Evolutionary conservation across 2,888 invertebrate species (phyloP).

Genomic region (Sisyra terminalis): DNA sequence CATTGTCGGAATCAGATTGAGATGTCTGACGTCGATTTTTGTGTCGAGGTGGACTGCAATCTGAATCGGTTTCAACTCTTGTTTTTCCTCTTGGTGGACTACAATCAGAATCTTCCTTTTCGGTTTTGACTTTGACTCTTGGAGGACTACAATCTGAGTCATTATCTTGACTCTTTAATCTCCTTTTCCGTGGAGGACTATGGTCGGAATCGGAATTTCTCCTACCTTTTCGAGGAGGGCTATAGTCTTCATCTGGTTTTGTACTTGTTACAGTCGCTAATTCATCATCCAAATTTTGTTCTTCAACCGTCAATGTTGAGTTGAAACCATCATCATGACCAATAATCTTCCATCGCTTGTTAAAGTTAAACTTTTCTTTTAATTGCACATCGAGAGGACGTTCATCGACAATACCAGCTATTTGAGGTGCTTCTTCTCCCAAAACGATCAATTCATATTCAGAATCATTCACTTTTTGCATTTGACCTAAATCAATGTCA

Average conservation of each 20-base stretch:
- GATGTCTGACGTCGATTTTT: conserved; percentile 6
- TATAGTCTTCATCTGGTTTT: conserved; percentile 19
- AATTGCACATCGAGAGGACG: conserved; percentile 42
- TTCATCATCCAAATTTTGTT: conserved; percentile 14
- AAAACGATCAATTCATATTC: conserved; percentile 49
- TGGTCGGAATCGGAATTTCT: conserved; percentile 7
- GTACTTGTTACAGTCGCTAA: conserved; percentile 1
- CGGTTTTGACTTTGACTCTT: conserved; percentile 18
- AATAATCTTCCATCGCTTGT: conserved; percentile 11
- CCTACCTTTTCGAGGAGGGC: conserved; percentile 23
- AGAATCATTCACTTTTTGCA: conserved; percentile 41
- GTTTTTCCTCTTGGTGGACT: conserved; percentile 17
- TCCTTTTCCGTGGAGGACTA: conserved; percentile 8
- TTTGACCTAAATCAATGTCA: conserved; percentile 48
- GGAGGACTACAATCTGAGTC: conserved; percentile 17
- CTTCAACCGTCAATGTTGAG: conserved; percentile 29
- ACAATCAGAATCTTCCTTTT: conserved; percentile 17
- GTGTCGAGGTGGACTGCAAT: conserved; percentile 21
- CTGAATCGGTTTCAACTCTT: conserved; percentile 15
- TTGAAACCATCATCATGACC: conserved; percentile 30
- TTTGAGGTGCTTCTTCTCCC: conserved; percentile 80
- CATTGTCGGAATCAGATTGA: conserved; percentile 12
- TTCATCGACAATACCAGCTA: conserved; percentile 78
- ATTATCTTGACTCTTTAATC: conserved; percentile 14
- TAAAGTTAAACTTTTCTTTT: conserved; percentile 10